Conservation (phyloP, 2,888 invertebrate species). For the Megamerina dolium region DNA sequence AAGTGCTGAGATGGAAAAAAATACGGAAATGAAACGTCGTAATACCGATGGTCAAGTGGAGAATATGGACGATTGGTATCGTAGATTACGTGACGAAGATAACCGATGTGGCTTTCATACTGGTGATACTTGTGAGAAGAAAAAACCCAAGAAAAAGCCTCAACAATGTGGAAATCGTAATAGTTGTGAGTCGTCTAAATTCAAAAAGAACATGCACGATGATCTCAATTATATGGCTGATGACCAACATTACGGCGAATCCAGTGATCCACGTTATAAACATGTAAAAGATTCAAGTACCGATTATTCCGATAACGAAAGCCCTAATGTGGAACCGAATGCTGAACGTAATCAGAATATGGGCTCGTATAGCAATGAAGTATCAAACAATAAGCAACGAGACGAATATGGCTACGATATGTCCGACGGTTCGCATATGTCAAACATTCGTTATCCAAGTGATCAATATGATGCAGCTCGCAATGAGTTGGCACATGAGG, state of each 20-base stretch:
- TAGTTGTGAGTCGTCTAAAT: background rate
- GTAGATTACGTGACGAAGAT: constrained; percentile 21
- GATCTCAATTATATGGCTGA: background rate
- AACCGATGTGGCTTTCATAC: background rate
- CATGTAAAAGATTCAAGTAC: background rate
- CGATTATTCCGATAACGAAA: background rate
- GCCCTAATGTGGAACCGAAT: background rate
- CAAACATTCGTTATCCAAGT: constrained; percentile 2
- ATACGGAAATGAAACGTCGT: background rate
- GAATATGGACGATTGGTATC: constrained; percentile 31
- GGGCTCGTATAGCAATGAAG: too few species aligned
- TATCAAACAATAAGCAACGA: constrained; percentile 2
- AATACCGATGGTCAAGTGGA: constrained; percentile 6
- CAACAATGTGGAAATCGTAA: background rate
- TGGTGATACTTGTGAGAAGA: background rate
- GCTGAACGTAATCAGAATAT: too few species aligned
- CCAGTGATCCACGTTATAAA: background rate
- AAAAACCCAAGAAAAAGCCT: constrained; percentile 10
- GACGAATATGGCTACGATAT: constrained; percentile 2
- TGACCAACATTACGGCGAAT: background rate
- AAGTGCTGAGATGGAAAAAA: background rate
- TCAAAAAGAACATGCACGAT: background rate
- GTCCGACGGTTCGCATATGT: background rate
- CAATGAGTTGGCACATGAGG: constrained; percentile 46
- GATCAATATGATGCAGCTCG: constrained; percentile 28